Conservation (phyloP, 2,888 invertebrate species). For the Mantis religiosa region DNA sequence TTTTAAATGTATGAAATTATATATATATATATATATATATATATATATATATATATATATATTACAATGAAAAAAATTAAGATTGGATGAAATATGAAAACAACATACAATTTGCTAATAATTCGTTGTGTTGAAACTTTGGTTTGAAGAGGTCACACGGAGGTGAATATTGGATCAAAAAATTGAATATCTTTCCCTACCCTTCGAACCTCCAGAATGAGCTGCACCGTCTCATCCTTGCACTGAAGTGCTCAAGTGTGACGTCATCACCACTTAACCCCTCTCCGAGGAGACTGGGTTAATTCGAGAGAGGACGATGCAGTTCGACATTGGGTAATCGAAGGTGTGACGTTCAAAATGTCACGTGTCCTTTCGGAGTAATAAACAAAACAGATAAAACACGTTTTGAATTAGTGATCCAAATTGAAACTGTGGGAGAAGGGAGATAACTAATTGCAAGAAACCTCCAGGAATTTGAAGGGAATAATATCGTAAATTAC, state of each 20-base stretch:
- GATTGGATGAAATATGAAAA: too few species aligned
- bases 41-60: too few species aligned
- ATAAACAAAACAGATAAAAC: not conserved
- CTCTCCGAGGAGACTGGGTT: not conserved
- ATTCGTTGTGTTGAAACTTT: not conserved
- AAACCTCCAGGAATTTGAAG: too few species aligned
- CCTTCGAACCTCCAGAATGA: not conserved
- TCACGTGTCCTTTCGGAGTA: not conserved
- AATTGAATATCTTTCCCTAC: not conserved
- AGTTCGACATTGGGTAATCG: not conserved
- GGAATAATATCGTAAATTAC: too few species aligned
- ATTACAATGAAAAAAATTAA: too few species aligned
- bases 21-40: too few species aligned
- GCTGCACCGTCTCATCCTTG: not conserved
- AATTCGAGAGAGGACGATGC: not conserved
- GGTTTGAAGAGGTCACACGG: not conserved
- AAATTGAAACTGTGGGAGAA: too few species aligned
- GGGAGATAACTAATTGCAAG: too few species aligned
- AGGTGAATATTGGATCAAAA: not conserved
- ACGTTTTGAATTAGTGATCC: not conserved
- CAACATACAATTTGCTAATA: not conserved
- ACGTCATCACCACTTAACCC: not conserved
- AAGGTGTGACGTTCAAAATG: not conserved
- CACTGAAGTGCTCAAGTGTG: not conserved
- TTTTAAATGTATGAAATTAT: too few species aligned